These are phyloP conservation scores for Labeo rohita DNA, from an alignment of 2,113 vertebrate genomes.

Conservation along the genomic window DNA sequence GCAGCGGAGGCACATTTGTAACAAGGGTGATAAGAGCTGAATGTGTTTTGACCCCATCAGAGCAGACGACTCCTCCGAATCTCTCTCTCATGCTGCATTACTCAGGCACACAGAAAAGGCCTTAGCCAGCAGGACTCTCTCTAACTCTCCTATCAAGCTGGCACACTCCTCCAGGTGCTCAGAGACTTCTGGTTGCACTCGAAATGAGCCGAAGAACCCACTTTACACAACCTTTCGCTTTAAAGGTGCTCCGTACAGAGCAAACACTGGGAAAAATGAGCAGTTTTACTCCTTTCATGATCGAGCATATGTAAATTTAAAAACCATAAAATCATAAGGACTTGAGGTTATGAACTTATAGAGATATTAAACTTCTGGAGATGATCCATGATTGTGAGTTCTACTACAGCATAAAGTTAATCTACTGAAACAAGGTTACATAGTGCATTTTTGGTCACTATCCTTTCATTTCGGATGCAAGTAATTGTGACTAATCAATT, in stretches of 20 bases:
- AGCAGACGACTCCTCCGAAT: conserved; percentile 35
- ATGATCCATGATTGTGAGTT: neutral
- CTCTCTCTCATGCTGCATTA: conserved; percentile 40
- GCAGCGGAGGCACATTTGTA: conserved; percentile 39
- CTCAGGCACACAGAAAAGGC: conserved; percentile 38
- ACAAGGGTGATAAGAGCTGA: conserved; percentile 43
- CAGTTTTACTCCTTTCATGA: neutral
- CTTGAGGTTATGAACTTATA: neutral
- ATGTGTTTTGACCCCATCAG: conserved; percentile 48
- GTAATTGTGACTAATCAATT: too few species aligned
- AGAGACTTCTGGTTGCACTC: conserved; percentile 38
- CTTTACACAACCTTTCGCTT: conserved; percentile 36
- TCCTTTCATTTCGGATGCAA: too few species aligned
- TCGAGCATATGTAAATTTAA: neutral
- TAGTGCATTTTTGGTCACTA: neutral
- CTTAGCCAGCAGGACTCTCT: conserved; percentile 54
- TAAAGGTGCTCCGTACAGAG: conserved; percentile 16
- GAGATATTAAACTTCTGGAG: neutral
- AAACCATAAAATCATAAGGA: neutral
- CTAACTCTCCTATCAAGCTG: conserved; percentile 46
- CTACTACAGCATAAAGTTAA: neutral
- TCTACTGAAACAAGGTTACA: neutral
- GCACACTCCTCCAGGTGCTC: conserved; percentile 46
- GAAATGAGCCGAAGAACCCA: conserved; percentile 42
- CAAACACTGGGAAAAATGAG: neutral